Base-by-base conservation (phyloP, 2,113 vertebrate species). In the Cephalopholis sonnerati region DNA sequence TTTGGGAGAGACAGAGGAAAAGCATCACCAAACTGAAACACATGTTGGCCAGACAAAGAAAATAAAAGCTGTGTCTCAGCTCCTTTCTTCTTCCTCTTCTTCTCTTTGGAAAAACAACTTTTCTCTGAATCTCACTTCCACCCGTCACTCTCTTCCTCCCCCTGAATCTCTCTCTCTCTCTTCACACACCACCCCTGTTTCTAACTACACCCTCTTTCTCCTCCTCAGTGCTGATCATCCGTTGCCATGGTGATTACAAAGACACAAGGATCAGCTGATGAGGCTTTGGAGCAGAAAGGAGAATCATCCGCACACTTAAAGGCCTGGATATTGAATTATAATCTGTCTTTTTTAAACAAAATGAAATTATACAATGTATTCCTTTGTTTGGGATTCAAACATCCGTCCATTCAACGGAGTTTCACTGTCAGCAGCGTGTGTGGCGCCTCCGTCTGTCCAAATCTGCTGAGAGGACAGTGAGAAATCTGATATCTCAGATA, bases 121-220 rank as follows among this genome's bases (percentile, higher is more conserved):
- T 62, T 75, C 64, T 81, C 53, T 51, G 29, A 51, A 67, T 83
- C 78, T 63, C 59, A 65, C 80, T 77, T 81, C 63, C 77, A 61
- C 51, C 27, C 63, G 51, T 46, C 54, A 39, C 78, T 76, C 83
- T 84, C 70, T 44, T 76, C 36, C 62, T 66, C 46, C 57, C 70
- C 73, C 71, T 1, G 7, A 57, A 46, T 64, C 62, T 55, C 55
- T 3, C 77, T 44, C 11, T 73, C 83, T 65, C 74, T 65, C 57
- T 4, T 16, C 41, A 39, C 75, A 83, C 84, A 78, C 90, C 82
- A 73, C 87, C 50, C 67, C 88, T 63, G 70, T 46, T 65, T 83
- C 81, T 76, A 87, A 84, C 78, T 85, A 89, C 90, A 75, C 91
- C 79, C 92, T 83, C 62, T 85, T 86, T 89, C 91, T 87, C 89